Base-by-base conservation (phyloP, 2,888 invertebrate species). In the Caenorhabditis doughertyi region DNA sequence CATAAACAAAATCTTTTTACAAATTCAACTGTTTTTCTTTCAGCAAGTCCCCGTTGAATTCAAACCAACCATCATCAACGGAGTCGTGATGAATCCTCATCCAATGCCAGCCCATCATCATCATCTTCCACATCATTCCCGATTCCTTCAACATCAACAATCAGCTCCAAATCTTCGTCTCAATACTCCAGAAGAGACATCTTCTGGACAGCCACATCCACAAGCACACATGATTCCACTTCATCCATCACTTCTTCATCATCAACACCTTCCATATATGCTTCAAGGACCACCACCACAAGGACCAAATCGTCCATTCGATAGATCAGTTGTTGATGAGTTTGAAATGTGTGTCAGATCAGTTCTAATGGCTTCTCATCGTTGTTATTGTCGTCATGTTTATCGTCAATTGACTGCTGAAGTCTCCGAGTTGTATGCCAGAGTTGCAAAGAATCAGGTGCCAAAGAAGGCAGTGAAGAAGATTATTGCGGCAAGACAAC, bases 381-480 rank as follows among this genome's bases (percentile, higher is more conserved):
- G 81, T 25, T 65, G 67, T 3, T 71, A 67, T 53, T 81, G 81
- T 53, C 71, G 77, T 27, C 76, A 81, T 55, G 81, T 81, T 13
- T 81, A 81, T 35, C 81, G 81, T 65, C 76, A 76, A 49, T 39
- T 81, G 49, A 81, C 81, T 1, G 81, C 76, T 9, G 81, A 81
- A 60, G 81, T 81, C n/a, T 81, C 81, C 5, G 81, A 81, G 27
- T 65, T 81, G 44, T 81, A 81, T 25, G 76, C 81, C 7, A 21
- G 81, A 42, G 81, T 81, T 0, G 81, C 77, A 21, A 81, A 81
- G 56, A 81, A 81, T 55, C 81, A 81, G 49, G 77, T 81, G 47
- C 81, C 81, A 11, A 81, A 81, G 64, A 81, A 81, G 55, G 81
- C 81, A 32, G 81, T 81, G 39, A 81, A 81, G 62, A 81, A 81